Base-by-base conservation (phyloP, 2,888 invertebrate genomes). In the Drosophila lacicola region DNA sequence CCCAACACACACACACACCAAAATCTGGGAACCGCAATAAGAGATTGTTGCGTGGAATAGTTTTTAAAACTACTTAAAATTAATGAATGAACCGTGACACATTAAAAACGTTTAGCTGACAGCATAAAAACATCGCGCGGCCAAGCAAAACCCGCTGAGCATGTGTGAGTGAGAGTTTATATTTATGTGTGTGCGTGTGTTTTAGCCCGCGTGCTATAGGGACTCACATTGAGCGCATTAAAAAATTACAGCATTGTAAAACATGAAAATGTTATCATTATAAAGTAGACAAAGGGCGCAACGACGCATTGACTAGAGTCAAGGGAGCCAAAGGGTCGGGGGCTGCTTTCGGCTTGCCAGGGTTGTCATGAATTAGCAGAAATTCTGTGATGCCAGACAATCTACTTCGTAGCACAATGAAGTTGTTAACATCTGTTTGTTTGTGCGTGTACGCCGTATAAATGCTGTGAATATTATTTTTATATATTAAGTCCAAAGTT, bases 191-290 rank as follows among this genome's bases (percentile, higher is more conserved):
- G 21, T 21, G 21, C 17, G 11, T 37, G 14, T 25, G 25, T 41
- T 14, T 13, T 41, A 37, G 21, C 41, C 29, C 36, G 44, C 29
- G 41, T 14, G 58, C 53, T 66, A 82, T 39, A 62, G 57, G 80
- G 74, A 74, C 64, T 68, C 74, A 70, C 70, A 77, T 85, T 65
- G 65, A 70, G 77, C 69, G 70, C 83, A 82, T 80, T 80, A 80
- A 80, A 75, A 80, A 75, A 87, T 89, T 89, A 89, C 70, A 85
- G 70, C 77, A 82, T 74, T 88, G 88, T 85, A 75, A 80, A 74
- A 85, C 89, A 89, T 57, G 86, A 88, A 89, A 85, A 85, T 85
- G 89, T 88, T 89, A 85, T 85, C 89, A 85, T 89, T 85, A 85
- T 85, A 88, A 85, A 88, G 65, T 82, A 89, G 80, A 89, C 78